Evolutionary conservation across 2,113 vertebrate species (phyloP), one percentile per base, ranked within the genome.

Genomic region (Sorex araneus): DNA sequence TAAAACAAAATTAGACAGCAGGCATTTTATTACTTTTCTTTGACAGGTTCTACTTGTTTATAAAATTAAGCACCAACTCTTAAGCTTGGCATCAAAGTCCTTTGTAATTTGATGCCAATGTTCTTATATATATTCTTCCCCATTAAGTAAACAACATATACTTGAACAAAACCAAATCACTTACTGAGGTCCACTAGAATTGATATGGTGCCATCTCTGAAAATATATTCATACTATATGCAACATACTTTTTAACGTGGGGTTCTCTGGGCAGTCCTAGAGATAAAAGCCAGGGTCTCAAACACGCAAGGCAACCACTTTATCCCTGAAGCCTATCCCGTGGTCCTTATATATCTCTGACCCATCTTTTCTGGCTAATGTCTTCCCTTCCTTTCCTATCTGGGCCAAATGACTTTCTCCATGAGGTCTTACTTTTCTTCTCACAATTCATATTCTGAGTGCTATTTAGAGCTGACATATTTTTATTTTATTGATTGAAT

Each of bases 21-120:
- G n/a, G 1, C 8, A 4, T 69, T 82, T 92, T 57, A 79, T 82
- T 79, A 40, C 11, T 45, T 78, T 57, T 77, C 50, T 64, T 71
- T 75, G 32, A 73, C 54, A 84, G 69, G 13, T 80, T 75, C 47
- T 43, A 60, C 18, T 60, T 92, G n/a, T 74, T 89, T 93, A 43
- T 87, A 74, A 50, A 90, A 78, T 60, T 43, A 89, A 47, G 43
- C 71, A 76, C 19, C 47, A 32, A 18, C 50, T 32, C 32, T 84
- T 74, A 40, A 36, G 23, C 79, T 92, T 79, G 43, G 57, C 13
- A 40, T 90, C 81, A 76, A 70, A 70, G 36, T 73, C 80, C 34
- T 36, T 81, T 40, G 25, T 60, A 28, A 90, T 40, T 34, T 67
- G 3, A 80, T 76, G 79, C 40, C 36, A 67, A 19, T 6, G 4